Evolutionary conservation across 1,140 invertebrate species (phyloP).

Genomic region (Drosophila sp.): DNA sequence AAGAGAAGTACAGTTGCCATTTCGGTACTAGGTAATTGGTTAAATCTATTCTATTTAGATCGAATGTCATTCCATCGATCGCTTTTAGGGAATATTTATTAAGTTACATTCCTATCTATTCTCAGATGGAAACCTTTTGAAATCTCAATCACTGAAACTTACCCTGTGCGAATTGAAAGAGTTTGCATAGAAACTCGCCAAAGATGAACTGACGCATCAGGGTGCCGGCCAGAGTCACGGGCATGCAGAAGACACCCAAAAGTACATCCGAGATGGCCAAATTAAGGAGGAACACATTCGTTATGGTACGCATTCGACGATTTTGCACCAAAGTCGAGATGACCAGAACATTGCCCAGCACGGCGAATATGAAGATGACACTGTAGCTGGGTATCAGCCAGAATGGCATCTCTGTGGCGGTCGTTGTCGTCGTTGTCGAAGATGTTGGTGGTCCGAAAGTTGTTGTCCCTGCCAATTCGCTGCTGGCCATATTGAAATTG

Average conservation of each 20-base stretch:
- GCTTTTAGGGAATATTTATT: too few species aligned
- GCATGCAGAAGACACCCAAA: slow-evolving; percentile 93
- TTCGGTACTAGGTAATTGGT: too few species aligned
- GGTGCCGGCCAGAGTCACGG: slow-evolving; percentile 92
- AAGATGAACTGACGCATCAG: slow-evolving; percentile 93
- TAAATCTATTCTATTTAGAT: background rate
- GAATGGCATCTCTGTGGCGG: slow-evolving; percentile 63
- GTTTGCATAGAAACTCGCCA: slow-evolving; percentile 90
- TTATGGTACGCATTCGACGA: slow-evolving; percentile 93
- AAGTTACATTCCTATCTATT: background rate
- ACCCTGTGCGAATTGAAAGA: slow-evolving; percentile 94
- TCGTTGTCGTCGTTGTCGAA: slow-evolving; percentile 65
- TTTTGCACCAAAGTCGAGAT: slow-evolving; percentile 92
- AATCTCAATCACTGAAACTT: slow-evolving; percentile 67
- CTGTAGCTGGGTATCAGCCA: slow-evolving; percentile 88
- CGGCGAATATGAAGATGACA: slow-evolving; percentile 90
- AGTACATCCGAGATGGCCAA: slow-evolving; percentile 92
- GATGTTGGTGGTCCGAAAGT: background rate
- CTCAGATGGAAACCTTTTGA: background rate
- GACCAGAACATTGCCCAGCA: slow-evolving; percentile 91
- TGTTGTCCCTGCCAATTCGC: background rate
- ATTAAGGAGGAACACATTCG: slow-evolving; percentile 94
- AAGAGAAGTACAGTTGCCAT: background rate
- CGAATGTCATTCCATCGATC: background rate
- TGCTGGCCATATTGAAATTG: background rate